phyloP scores from a whole-genome alignment of 1,140 invertebrate species.

The Zophobas atratus region DNA sequence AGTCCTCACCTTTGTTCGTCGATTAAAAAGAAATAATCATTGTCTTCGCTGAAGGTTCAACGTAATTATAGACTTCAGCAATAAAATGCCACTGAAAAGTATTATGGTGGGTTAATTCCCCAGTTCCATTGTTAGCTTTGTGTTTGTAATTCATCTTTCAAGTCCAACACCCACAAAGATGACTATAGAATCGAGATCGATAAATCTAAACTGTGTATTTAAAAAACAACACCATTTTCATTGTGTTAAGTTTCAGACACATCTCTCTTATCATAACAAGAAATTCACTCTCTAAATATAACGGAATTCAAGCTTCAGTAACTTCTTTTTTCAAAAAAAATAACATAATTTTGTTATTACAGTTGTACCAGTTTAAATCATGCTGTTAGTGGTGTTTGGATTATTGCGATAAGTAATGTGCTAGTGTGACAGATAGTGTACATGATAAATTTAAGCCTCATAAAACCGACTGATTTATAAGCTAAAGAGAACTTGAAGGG shows the following conservation, averaged over 20 bases:
- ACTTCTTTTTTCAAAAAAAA: not conserved
- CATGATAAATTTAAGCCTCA: slow-evolving; percentile 31
- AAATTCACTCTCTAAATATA: too few species aligned
- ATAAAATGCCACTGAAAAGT: slow-evolving; percentile 8
- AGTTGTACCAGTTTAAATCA: slow-evolving; percentile 9
- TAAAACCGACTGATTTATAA: slow-evolving; percentile 29
- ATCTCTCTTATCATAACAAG: not conserved
- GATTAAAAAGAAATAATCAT: not conserved
- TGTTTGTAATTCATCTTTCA: slow-evolving; percentile 14
- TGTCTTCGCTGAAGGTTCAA: not conserved
- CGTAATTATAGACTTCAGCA: not conserved
- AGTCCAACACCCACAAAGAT: slow-evolving; percentile 2
- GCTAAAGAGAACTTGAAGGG: slow-evolving; percentile 6
- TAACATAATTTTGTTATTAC: slow-evolving; percentile 20
- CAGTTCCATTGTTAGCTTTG: slow-evolving; percentile 7
- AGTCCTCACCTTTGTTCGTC: too few species aligned
- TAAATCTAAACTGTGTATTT: not conserved
- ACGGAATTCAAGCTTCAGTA: not conserved
- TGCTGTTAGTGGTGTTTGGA: slow-evolving; percentile 10
- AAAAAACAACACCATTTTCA: too few species aligned
- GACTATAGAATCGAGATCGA: not conserved
- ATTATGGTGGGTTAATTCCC: not conserved
- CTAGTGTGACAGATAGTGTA: slow-evolving; percentile 20
- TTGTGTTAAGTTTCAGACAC: not conserved
- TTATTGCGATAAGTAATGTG: slow-evolving; percentile 36